Percentiles rank a stretch among this genome's conserved stretches.
phyloP scores from a whole-genome alignment of 2,888 invertebrate species.

The Sarcophaga variegata region DNA sequence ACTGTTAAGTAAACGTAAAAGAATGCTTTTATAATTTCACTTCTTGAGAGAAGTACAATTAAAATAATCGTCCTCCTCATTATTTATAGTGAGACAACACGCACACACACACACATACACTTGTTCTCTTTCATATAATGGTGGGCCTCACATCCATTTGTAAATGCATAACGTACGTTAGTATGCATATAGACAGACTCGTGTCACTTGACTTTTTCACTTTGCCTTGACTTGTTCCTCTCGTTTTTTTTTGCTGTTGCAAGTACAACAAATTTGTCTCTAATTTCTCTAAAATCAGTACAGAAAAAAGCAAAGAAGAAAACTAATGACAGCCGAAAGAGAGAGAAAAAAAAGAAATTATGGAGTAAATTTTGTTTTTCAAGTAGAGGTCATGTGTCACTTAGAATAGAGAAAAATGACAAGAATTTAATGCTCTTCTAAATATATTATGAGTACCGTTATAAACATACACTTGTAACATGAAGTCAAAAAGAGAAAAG shows the following conservation, averaged over 20 bases:
- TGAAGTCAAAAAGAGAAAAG: no score
- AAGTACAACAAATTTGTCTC: slow-evolving; percentile 2
- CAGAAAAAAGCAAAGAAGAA: not conserved
- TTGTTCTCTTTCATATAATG: not conserved
- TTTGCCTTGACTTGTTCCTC: slow-evolving; percentile 17
- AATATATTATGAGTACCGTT: not conserved
- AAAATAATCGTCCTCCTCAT: slow-evolving; percentile 63
- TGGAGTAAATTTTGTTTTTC: not conserved
- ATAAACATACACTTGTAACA: not conserved
- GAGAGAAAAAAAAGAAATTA: not conserved
- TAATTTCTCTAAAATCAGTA: slow-evolving; percentile 43
- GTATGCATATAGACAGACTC: slow-evolving; percentile 22
- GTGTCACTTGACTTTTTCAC: slow-evolving; percentile 64
- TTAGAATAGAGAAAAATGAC: not conserved
- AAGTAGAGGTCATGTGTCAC: not conserved
- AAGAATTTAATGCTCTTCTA: not conserved
- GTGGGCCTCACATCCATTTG: not conserved
- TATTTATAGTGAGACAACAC: slow-evolving; percentile 15
- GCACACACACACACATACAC: not conserved
- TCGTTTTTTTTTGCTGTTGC: not conserved
- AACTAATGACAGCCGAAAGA: not conserved
- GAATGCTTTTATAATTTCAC: not conserved
- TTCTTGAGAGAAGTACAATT: slow-evolving; percentile 46
- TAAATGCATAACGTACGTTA: not conserved
- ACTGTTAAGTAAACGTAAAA: not conserved